Evolutionary conservation across 2,888 invertebrate species (phyloP).

Genomic region (Molorchus minor): DNA sequence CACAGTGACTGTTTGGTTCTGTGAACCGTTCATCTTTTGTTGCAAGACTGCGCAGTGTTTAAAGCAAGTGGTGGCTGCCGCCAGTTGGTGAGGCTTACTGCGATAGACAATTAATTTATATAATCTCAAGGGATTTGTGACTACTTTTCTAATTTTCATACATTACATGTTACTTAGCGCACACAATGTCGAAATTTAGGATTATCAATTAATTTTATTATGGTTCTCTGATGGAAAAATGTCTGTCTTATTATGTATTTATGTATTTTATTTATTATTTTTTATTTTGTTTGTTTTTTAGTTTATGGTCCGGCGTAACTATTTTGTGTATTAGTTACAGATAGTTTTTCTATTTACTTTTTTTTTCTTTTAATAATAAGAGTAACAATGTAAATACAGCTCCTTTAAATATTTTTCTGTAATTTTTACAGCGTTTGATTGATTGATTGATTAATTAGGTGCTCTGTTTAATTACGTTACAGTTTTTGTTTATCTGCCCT

Average conservation of each 20-base stretch:
- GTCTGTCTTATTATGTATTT: constrained; percentile 45
- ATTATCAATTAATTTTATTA: constrained; percentile 20
- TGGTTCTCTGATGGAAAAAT: constrained; percentile 7
- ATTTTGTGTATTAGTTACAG: constrained; percentile 48
- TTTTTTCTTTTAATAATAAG: constrained; percentile 44
- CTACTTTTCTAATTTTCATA: constrained; percentile 61
- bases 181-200: constrained; percentile 46
- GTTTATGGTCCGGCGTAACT: constrained; percentile 41
- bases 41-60: constrained; percentile 53
- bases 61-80: constrained; percentile 44
- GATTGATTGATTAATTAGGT: constrained; percentile 53
- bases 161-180: constrained; percentile 55
- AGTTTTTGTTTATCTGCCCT: constrained; percentile 53
- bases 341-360: constrained; percentile 38
- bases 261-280: constrained; percentile 53
- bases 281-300: constrained; percentile 46
- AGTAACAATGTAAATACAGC: constrained; percentile 52
- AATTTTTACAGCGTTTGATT: constrained; percentile 45
- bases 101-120: constrained; percentile 44
- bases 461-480: constrained; percentile 55
- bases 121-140: constrained; percentile 51
- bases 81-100: constrained; percentile 49
- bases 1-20: constrained; percentile 60
- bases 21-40: constrained; percentile 57
- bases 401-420: constrained; percentile 36